These are phyloP conservation scores for Ianthella basta DNA, from an alignment of 37 sponge, comb jelly and placozoan genomes.

Conservation along the genomic window DNA sequence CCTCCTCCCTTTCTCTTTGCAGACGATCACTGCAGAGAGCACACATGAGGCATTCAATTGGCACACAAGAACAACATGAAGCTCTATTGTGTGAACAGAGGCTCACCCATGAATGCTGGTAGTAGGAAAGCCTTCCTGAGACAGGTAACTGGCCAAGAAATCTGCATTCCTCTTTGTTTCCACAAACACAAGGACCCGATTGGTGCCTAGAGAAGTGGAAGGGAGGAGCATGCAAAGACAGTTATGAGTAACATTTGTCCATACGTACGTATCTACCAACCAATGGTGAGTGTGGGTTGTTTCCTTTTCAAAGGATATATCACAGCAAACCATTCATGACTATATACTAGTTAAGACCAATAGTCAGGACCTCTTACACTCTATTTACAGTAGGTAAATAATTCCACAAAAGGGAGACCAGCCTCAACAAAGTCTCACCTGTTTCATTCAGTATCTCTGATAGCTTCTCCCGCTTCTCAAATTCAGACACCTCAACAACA, in stretches of 20 bases:
- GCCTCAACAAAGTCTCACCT: conserved; percentile 38
- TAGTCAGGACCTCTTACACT: too few relatives aligned
- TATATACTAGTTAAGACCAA: too few relatives aligned
- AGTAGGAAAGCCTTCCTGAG: conserved; percentile 86
- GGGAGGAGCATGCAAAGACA: not conserved
- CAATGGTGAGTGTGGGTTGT: too few relatives aligned
- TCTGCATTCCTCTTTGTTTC: conserved; percentile 95
- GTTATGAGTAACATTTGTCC: too few relatives aligned
- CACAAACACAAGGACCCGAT: conserved; percentile 87
- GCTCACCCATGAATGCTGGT: conserved; percentile 94
- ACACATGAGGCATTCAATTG: too few relatives aligned
- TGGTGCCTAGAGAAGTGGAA: conserved; percentile 43
- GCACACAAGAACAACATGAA: too few relatives aligned
- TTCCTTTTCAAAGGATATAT: too few relatives aligned
- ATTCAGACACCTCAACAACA: conserved; percentile 78
- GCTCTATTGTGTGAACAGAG: not conserved
- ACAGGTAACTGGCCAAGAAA: conserved; percentile 87
- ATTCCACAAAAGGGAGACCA: not conserved
- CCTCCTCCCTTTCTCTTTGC: conserved; percentile 96
- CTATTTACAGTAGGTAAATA: too few relatives aligned
- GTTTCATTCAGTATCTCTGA: conserved; percentile 70
- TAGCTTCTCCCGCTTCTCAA: conserved; percentile 81
- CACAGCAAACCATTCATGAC: too few relatives aligned
- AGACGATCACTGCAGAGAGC: conserved; percentile 73
- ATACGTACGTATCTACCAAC: too few relatives aligned